These are phyloP conservation scores for Poicephalus meyeri DNA, from an alignment of 2,113 vertebrate genomes.

Conservation along the genomic window DNA sequence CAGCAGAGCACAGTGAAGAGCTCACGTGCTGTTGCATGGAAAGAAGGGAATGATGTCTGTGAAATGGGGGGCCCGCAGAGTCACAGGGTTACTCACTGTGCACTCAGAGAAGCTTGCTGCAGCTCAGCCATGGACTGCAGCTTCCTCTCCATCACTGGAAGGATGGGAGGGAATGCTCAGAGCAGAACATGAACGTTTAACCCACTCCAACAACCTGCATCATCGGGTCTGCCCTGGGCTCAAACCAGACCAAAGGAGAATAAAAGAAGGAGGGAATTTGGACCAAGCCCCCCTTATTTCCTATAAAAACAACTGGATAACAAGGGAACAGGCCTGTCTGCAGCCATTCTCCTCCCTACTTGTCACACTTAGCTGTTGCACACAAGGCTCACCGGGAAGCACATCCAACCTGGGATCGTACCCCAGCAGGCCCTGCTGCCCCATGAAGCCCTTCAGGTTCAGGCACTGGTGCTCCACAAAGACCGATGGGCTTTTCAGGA, in stretches of 20 bases:
- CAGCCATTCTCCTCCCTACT: neutral
- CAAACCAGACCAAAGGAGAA: neutral
- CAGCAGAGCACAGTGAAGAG: neutral
- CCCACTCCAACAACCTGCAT: rapidly evolving
- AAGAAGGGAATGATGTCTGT: too few relatives aligned
- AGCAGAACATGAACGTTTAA: rapidly evolving
- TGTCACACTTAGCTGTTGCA: constrained; percentile 41
- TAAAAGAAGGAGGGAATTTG: neutral
- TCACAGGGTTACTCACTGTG: constrained; percentile 58
- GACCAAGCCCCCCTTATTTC: neutral
- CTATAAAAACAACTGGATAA: neutral
- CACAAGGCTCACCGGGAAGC: constrained; percentile 60
- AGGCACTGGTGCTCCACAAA: too few relatives aligned
- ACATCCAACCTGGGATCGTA: constrained; percentile 84
- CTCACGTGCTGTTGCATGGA: neutral
- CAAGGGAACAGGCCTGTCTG: neutral
- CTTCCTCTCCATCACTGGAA: constrained; percentile 84
- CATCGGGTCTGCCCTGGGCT: rapidly evolving
- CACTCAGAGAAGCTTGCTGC: constrained; percentile 73
- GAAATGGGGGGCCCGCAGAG: too few relatives aligned
- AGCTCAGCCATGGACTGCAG: constrained; percentile 83
- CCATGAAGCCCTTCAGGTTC: constrained; percentile 77
- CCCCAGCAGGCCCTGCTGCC: constrained; percentile 76
- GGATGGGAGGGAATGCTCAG: neutral
- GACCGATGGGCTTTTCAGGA: too few relatives aligned